These are phyloP conservation scores for Spinus pinus DNA, from an alignment of 2,797 vertebrate genomes.

Conservation along the genomic window DNA sequence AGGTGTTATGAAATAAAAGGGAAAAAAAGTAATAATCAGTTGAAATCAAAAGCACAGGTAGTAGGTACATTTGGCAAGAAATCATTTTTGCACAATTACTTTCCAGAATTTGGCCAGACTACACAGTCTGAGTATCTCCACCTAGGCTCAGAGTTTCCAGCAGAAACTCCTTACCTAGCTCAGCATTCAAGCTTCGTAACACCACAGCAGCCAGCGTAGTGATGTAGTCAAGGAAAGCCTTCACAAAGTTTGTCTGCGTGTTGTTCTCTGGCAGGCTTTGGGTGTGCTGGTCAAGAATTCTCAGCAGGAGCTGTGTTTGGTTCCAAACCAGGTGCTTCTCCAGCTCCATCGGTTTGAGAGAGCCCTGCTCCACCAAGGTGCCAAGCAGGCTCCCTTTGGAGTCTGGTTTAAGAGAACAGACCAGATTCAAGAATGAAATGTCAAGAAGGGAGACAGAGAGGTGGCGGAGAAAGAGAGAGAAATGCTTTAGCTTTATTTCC, in stretches of 20 bases:
- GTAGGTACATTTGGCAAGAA: neutral
- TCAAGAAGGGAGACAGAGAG: neutral
- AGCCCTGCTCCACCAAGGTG: slow-evolving; percentile 83
- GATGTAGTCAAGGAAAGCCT: slow-evolving; percentile 85
- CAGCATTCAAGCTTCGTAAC: slow-evolving; percentile 84
- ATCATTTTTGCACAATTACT: neutral
- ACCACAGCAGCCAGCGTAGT: slow-evolving; percentile 85
- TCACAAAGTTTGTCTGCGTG: slow-evolving; percentile 78
- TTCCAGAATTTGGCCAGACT: neutral
- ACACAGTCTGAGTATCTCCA: neutral
- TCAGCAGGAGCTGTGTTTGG: slow-evolving; percentile 86
- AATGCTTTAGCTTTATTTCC: neutral
- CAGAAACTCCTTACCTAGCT: slow-evolving; percentile 79
- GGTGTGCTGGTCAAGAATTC: slow-evolving; percentile 79
- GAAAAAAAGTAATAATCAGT: neutral
- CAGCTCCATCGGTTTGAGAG: slow-evolving; percentile 82
- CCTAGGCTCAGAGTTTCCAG: neutral
- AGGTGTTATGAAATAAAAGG: neutral
- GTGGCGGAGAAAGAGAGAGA: neutral
- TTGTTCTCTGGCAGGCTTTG: slow-evolving; percentile 67
- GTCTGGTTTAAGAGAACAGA: slow-evolving; percentile 70
- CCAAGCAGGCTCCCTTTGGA: slow-evolving; percentile 77
- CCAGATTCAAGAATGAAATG: neutral
- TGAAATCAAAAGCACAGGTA: neutral
- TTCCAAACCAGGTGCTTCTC: slow-evolving; percentile 84